These are phyloP conservation scores for Drosophila robusta DNA, from an alignment of 2,888 invertebrate genomes.

Conservation along the genomic window DNA sequence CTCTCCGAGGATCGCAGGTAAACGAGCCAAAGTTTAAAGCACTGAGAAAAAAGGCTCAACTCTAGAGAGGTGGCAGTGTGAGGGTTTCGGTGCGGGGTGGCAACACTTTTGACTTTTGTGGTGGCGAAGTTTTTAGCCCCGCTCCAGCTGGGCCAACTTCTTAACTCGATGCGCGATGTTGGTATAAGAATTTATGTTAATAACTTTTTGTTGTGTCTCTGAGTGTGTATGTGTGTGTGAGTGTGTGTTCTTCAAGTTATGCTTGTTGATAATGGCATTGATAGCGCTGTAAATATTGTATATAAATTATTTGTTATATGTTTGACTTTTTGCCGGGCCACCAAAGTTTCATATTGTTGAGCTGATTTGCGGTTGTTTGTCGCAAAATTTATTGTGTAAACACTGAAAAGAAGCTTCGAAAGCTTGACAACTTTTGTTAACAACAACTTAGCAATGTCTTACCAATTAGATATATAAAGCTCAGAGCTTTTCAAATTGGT, in stretches of 20 bases:
- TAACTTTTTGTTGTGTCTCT: slow-evolving; percentile 61
- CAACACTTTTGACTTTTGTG: slow-evolving; percentile 75
- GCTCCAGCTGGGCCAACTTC: slow-evolving; percentile 33
- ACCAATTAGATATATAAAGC: not conserved
- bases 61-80: slow-evolving; percentile 46
- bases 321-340: slow-evolving; percentile 35
- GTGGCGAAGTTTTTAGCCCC: slow-evolving; percentile 58
- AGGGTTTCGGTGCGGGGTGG: slow-evolving; percentile 27
- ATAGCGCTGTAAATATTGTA: slow-evolving; percentile 70
- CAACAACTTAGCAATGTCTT: slow-evolving; percentile 22
- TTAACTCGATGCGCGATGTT: slow-evolving; percentile 56
- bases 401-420: slow-evolving; percentile 42
- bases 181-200: slow-evolving; percentile 76
- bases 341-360: slow-evolving; percentile 21
- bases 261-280: slow-evolving; percentile 73
- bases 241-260: slow-evolving; percentile 49
- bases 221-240: slow-evolving; percentile 13
- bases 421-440: slow-evolving; percentile 33
- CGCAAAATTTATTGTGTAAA: slow-evolving; percentile 27
- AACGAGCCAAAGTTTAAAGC: slow-evolving; percentile 73
- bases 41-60: slow-evolving; percentile 45
- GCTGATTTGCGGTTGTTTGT: slow-evolving; percentile 11
- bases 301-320: slow-evolving; percentile 50
- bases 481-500: slow-evolving; percentile 32
- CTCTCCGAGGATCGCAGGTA: slow-evolving; percentile 67